Evolutionary conservation across 2,888 invertebrate genomes (phyloP), one percentile per base, ranked within the genome.

Genomic region (Catocala nupta): DNA sequence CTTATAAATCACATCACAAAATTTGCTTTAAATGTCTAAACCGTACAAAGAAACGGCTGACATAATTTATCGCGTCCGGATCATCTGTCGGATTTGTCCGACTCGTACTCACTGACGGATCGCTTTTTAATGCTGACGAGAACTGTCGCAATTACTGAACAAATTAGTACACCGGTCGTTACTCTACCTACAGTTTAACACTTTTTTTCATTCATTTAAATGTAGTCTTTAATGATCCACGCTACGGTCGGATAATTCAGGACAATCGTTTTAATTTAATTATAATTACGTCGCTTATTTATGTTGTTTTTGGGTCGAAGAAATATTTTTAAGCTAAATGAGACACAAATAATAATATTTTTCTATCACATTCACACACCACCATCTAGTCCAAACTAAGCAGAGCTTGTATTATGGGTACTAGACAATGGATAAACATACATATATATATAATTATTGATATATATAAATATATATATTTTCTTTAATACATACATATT

Each of bases 111-210:
- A 63, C 78, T 71, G 70, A 73, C 76, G 67, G 65, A 75, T 78
- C 65, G 49, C 52, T 54, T 68, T 76, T 75, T 78, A 73, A 73
- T 75, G 75, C 76, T 75, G 78, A 76, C 78, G 65, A 55, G 47
- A 63, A 60, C 62, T 49, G 61, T 73, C 65, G 70, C 75, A 77
- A 76, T 76, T 76, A 76, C 68, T 48, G 78, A 70, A 75, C 70
- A 73, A 78, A 78, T 76, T 73, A 78, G 68, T 64, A 69, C 78
- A 65, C 52, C 55, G 44, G 49, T 55, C 55, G 42, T 54, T 42
- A 54, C 50, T 47, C 61, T 60, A 51, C 55, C 65, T 68, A 64
- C 63, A 66, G 67, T 77, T 75, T 65, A 69, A 73, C 67, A 75
- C 75, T 70, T 77, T 71, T 45, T 67, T 77, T 67, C 48, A 25